Evolutionary conservation across 2,888 invertebrate genomes (phyloP), one percentile per base, ranked within the genome.

Genomic region (Euproctis similis): DNA sequence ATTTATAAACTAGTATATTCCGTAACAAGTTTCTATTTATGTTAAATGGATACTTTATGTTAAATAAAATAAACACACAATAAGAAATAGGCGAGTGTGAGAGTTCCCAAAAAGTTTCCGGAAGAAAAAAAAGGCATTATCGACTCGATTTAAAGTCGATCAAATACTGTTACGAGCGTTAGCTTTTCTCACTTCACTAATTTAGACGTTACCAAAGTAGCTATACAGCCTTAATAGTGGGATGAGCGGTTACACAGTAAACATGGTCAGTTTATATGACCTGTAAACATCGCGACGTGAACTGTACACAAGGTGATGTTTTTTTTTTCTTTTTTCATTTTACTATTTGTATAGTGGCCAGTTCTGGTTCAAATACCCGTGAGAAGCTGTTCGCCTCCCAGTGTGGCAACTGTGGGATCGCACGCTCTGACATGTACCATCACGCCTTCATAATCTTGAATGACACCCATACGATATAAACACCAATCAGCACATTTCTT

Each of bases 121-220:
- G n/a, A n/a, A n/a, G n/a, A n/a, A 61, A 73, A 72, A 27, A 68
- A 65, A 71, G 71, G 76, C 70, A 69, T 78, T 78, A 82, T 77
- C 75, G 65, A 66, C 53, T 51, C 71, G 70, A 81, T 80, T 77
- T 77, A 80, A 71, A 61, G 65, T 46, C 74, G 62, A 80, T 78
- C 68, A 68, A 61, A 61, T 69, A 66, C 57, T 69, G 71, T 75
- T 72, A 77, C 70, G 69, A 71, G 71, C 74, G 72, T 74, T 70
- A 76, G 72, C 77, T 77, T 80, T 81, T 81, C 80, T 81, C 81
- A 80, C 81, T 74, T 72, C 48, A 76, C 80, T 80, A 82, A 82
- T 82, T 80, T 80, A 78, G 78, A 76, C 69, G 75, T 81, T 74
- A 68, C 74, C 68, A 77, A 80, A 81, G 78, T 81, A 81, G 82